Evolutionary conservation across 2,888 invertebrate species (phyloP).

Genomic region (Xiphydria camelus): DNA sequence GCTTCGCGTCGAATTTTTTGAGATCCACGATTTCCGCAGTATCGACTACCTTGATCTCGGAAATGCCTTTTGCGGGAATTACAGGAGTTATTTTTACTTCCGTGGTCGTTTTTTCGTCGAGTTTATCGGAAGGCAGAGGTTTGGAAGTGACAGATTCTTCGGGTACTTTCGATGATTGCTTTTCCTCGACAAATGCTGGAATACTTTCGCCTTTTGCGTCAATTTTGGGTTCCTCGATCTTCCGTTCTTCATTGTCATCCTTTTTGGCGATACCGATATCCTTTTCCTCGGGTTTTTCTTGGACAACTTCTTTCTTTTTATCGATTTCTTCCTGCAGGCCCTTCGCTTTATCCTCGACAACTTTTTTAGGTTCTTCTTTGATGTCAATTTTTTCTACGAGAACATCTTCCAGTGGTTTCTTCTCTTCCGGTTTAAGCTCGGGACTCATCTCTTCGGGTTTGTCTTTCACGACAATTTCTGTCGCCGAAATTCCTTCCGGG

Average conservation of each 20-base stretch:
- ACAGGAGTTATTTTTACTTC: neutral
- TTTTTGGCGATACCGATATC: neutral
- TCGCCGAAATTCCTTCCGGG: too few species aligned
- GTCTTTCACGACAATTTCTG: neutral
- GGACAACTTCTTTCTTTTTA: neutral
- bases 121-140: too few species aligned
- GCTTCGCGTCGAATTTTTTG: slow-evolving; percentile 1
- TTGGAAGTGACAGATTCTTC: too few species aligned
- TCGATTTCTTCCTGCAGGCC: neutral
- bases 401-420: slow-evolving; percentile 2
- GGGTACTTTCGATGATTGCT: too few species aligned
- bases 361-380: neutral
- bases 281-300: neutral
- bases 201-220: neutral
- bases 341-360: neutral
- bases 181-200: neutral
- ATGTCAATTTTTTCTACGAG: neutral
- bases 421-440: too few species aligned
- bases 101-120: neutral
- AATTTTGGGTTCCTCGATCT: neutral
- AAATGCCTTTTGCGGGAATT: neutral
- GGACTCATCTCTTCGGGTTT: neutral
- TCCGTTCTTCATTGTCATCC: neutral
- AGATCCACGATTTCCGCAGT: too few species aligned
- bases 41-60: too few species aligned